A percentile compares a stretch with the other conserved stretches of the same genome.
Evolutionary conservation across 35 echinoderm and acorn worm genomes (phyloP).

Genomic region (Anneissia japonica): DNA sequence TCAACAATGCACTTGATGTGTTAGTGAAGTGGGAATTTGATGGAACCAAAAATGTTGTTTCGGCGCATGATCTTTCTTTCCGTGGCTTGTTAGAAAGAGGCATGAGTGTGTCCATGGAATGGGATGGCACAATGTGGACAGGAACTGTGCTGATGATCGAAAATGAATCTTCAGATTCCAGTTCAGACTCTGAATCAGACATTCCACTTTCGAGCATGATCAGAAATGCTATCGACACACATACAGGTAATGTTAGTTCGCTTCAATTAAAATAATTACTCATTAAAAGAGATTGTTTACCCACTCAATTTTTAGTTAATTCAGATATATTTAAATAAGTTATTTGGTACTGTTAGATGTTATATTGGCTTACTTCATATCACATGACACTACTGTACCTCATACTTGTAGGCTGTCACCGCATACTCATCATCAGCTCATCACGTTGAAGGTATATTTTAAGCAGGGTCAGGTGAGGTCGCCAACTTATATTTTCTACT

Average conservation of each 20-base stretch:
- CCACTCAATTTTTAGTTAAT: too few relatives aligned
- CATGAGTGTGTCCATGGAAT: not conserved
- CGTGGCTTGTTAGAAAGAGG: not conserved
- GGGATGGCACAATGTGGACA: not conserved
- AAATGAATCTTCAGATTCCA: not conserved
- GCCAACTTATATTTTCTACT: too few relatives aligned
- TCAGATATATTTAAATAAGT: too few relatives aligned
- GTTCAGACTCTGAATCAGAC: not conserved
- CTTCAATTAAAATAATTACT: not conserved
- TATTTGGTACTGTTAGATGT: too few relatives aligned
- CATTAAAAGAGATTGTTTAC: not conserved
- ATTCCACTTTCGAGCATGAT: not conserved
- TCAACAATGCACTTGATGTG: not conserved
- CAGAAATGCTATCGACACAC: not conserved
- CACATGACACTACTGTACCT: too few relatives aligned
- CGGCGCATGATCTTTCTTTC: not conserved
- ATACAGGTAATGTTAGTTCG: not conserved
- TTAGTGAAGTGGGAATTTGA: not conserved
- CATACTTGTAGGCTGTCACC: too few relatives aligned
- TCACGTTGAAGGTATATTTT: too few relatives aligned
- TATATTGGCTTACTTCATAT: not conserved
- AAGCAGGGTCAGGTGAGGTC: too few relatives aligned
- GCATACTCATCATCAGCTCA: too few relatives aligned
- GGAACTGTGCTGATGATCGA: not conserved
- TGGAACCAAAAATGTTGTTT: not conserved